Evolutionary conservation across 2,888 invertebrate species (phyloP), one percentile per base, ranked within the genome.

Genomic region (Stomorhina lunata): DNA sequence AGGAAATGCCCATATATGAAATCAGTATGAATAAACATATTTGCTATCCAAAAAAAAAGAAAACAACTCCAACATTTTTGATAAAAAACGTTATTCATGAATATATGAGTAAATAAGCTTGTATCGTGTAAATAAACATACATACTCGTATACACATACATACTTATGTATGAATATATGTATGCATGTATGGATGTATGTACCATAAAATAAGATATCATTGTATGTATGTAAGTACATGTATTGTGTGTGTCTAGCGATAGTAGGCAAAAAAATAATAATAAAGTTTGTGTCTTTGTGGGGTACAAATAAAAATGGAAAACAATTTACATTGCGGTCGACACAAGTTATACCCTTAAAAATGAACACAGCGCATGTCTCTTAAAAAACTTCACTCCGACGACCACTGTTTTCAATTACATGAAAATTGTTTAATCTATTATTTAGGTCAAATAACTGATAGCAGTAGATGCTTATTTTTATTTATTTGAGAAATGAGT

Each of bases 401-500:
- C 17, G 25, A 34, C 71, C 17, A 22, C 29, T 29, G 15, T 9
- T 65, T 75, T 12, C 55, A 65, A 57, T 66, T 66, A 66, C 45
- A 34, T 45, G 17, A 55, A 66, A 45, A 48, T 37, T 75, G 25
- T 57, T 66, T 3, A 55, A 57, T 55, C 65, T 57, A 32, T 55
- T 27, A 66, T 75, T 65, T 75, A 45, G 65, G 75, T 65, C 75
- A 66, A 45, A 66, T 12, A 25, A 57, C 12, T 55, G 32, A 43
- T 73, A 10, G 34, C n/a, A 61, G 17, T 50, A 59, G 45, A 57
- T 71, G 25, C 32, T 71, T 34, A 57, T 43, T n/a, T 17, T n/a
- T n/a, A 0, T 7, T 68, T 9, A 7, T 15, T 68, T 37, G 7
- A 5, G 15, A 22, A 69, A 34, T 10, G 29, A 43, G 25, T 9